Evolutionary conservation across 2,113 vertebrate species (phyloP), one percentile per base, ranked within the genome.

Genomic region (Pipa parva): DNA sequence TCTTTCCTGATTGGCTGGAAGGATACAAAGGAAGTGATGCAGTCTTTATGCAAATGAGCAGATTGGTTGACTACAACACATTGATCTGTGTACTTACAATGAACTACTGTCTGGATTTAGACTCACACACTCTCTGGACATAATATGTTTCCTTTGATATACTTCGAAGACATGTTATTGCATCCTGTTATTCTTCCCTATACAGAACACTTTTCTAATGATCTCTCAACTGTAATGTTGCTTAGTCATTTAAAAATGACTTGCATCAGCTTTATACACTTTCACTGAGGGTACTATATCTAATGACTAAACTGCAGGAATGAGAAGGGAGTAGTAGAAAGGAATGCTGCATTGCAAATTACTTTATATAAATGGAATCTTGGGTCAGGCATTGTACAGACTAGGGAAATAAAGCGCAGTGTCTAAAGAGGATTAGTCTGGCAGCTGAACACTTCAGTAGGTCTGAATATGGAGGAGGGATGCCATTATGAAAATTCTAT

Each of bases 361-460:
- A 27, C 54, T 20, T 56, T 15, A 33, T 56, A 56, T 56, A 45
- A 56, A 65, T 56, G 50, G 36, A 56, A 46, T 46, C n/a, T 26
- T 6, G 33, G 39, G 27, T 2, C 21, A 28, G 39, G 29, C 52
- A 17, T 65, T 56, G 51, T 56, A 26, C 37, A 3, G 63, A 29
- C 7, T 18, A 18, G 13, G n/a, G 15, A 8, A 21, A 45, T 26
- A 21, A 42, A 18, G 25, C 11, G 12, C 22, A 10, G 10, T 28
- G n/a, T 8, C 36, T 5, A 48, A n/a, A 60, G 46, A 36, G 57
- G 56, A 52, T 69, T 68, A 69, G 12, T 42, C 56, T 22, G 48
- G 33, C 65, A 52, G 65, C 65, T 69, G 56, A 20, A 33, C 26
- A 27, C 33, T 37, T 69, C 1, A 50, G 21, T 59, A 42, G 64